Evolutionary conservation across 1,140 invertebrate species (phyloP), one percentile per base, ranked within the genome.

Genomic region (Drosophila ambigua): DNA sequence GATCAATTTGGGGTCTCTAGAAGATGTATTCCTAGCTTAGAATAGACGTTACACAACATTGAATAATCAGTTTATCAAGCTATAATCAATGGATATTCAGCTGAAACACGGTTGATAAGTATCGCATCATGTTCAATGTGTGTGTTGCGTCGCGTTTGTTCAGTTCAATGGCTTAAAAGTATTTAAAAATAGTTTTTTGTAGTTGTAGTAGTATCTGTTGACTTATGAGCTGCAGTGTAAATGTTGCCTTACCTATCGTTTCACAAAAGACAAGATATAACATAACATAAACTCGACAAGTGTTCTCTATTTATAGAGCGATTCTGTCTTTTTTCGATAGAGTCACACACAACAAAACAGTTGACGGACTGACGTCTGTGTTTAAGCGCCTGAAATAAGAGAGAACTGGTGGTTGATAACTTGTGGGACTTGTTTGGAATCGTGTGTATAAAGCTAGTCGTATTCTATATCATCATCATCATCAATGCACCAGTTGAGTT

Each of bases 341-440:
- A 35, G 69, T 84, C 77, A 71, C 81, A 83, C 76, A 67, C 62
- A 83, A 77, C 65, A 75, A 13, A 78, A 78, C 51, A 61, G 76
- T 76, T 66, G 72, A 59, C 49, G 35, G 35, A 39, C 35, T 68
- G 65, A 79, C 82, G 75, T 88, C 79, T 83, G 87, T 90, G 74
- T 79, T 91, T 90, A 91, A 91, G 80, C 90, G 90, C 90, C 94
- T 94, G 94, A 94, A 94, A 94, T 93, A 94, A 92, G 94, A 93
- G 92, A 92, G 85, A 94, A 94, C 94, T 94, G 94, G 93, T 94
- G 94, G 94, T 94, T 94, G 94, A 94, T 94, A 94, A 93, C 76
- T 90, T 84, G 85, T 90, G 75, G 77, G 69, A 71, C 67, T 71
- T 58, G 81, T 77, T 69, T 76, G 72, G 67, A 77, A 58, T 82